Percentiles rank a stretch among this genome's conserved stretches.
phyloP scores from a whole-genome alignment of 2,113 vertebrate species.

The Rynchops niger region DNA sequence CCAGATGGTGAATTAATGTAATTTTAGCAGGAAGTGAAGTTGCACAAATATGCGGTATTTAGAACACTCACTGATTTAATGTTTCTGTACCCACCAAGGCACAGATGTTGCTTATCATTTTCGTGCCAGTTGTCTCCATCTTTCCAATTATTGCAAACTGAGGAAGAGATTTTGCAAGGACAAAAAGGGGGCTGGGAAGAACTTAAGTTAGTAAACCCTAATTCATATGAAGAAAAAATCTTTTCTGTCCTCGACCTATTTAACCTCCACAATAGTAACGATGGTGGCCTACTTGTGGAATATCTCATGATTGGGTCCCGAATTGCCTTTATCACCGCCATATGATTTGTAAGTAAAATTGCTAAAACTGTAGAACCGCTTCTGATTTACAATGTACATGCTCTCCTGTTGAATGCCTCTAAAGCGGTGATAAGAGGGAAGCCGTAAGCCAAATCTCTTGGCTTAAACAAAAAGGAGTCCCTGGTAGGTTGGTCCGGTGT shows the following conservation, averaged over 20 bases:
- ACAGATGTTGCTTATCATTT: conserved; percentile 78
- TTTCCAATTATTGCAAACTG: conserved; percentile 62
- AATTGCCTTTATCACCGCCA: not conserved
- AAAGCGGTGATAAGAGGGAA: not conserved
- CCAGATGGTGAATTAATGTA: conserved; percentile 84
- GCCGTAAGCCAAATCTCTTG: not conserved
- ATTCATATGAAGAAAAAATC: not conserved
- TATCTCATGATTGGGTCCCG: not conserved
- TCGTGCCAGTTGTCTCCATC: conserved; percentile 68
- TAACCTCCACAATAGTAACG: not conserved
- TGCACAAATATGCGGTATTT: conserved; percentile 78
- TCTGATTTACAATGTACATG: not conserved
- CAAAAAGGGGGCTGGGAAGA: conserved; percentile 6
- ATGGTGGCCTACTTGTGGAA: not conserved
- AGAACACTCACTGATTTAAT: conserved; percentile 73
- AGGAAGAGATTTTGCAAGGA: conserved; percentile 55
- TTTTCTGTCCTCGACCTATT: not conserved
- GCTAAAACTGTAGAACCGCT: not conserved
- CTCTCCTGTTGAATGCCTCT: not conserved
- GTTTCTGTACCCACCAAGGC: conserved; percentile 68
- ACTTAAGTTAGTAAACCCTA: not conserved
- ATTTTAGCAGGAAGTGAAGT: conserved; percentile 82
- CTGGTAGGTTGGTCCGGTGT: not conserved
- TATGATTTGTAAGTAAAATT: not conserved
- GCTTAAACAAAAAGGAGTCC: not conserved